Evolutionary conservation across 2,888 invertebrate genomes (phyloP).

Genomic region (Thumatha senex): DNA sequence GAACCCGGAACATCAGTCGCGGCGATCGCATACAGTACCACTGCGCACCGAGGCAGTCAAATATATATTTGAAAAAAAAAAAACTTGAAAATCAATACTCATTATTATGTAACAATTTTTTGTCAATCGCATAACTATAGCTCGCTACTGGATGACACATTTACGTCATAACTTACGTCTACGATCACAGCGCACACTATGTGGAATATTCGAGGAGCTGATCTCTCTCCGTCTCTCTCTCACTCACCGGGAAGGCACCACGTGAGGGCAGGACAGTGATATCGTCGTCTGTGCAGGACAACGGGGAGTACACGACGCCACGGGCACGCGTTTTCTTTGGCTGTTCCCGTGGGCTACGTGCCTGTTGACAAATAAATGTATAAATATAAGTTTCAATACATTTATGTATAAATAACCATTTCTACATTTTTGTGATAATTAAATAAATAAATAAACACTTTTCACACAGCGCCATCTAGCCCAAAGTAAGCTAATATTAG

Average conservation of each 20-base stretch:
- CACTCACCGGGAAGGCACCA: constrained; percentile 42
- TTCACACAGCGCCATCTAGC: no score
- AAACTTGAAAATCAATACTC: no score
- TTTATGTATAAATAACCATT: background rate
- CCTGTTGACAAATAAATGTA: constrained; percentile 27
- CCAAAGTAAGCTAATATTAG: no score
- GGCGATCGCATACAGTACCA: no score
- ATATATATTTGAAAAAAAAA: background rate
- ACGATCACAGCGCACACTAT: constrained; percentile 67
- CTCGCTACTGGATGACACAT: constrained; percentile 23
- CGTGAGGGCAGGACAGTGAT: constrained; percentile 55
- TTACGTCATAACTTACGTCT: constrained; percentile 50
- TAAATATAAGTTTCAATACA: background rate
- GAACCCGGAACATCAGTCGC: no score
- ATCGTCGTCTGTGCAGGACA: constrained; percentile 67
- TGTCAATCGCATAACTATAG: constrained; percentile 8
- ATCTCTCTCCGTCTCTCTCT: constrained; percentile 32
- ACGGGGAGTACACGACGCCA: constrained; percentile 61
- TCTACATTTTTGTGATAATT: background rate
- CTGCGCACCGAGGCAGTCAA: no score
- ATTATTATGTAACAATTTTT: background rate
- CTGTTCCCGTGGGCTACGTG: constrained; percentile 37
- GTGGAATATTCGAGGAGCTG: constrained; percentile 70
- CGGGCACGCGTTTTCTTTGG: constrained; percentile 48
- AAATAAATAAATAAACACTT: no score